Percentiles rank a stretch among this genome's conserved stretches.
These are phyloP conservation scores for Pomatostomus ruficeps DNA, from an alignment of 2,113 vertebrate genomes.

Conservation along the genomic window DNA sequence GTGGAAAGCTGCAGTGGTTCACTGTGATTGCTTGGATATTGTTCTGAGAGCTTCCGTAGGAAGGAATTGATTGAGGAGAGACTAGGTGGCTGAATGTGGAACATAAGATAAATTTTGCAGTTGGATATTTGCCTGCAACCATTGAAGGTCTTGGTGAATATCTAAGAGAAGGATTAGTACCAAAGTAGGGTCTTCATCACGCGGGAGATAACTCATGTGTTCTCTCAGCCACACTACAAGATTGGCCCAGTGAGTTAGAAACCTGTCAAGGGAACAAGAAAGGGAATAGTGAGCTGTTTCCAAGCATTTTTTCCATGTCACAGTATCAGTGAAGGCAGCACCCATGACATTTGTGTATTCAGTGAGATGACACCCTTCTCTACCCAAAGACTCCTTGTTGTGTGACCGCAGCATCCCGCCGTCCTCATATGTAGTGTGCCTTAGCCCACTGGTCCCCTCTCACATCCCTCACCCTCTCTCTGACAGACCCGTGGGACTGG, in stretches of 20 bases:
- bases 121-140: not conserved
- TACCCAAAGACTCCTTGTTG: not conserved
- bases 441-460: conserved; percentile 13
- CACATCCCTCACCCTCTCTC: not conserved
- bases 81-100: not conserved
- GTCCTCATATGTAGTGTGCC: not conserved
- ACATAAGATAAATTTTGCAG: not conserved
- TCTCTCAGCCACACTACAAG: not conserved
- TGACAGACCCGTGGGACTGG: not conserved
- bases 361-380: not conserved
- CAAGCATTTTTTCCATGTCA: not conserved
- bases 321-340: not conserved
- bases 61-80: not conserved
- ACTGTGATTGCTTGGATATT: not conserved
- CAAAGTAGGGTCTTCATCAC: not conserved
- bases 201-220: not conserved
- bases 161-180: not conserved
- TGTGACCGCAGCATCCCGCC: not conserved
- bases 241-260: not conserved
- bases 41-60: not conserved
- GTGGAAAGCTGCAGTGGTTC: not conserved
- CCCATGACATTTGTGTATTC: not conserved
- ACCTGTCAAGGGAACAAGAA: not conserved
- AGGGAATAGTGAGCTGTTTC: not conserved
- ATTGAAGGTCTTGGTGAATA: not conserved